A percentile compares a stretch with the other conserved stretches of the same genome.
Evolutionary conservation across 1,140 invertebrate genomes (phyloP).

Genomic region (Doryteuthis pealeii): DNA sequence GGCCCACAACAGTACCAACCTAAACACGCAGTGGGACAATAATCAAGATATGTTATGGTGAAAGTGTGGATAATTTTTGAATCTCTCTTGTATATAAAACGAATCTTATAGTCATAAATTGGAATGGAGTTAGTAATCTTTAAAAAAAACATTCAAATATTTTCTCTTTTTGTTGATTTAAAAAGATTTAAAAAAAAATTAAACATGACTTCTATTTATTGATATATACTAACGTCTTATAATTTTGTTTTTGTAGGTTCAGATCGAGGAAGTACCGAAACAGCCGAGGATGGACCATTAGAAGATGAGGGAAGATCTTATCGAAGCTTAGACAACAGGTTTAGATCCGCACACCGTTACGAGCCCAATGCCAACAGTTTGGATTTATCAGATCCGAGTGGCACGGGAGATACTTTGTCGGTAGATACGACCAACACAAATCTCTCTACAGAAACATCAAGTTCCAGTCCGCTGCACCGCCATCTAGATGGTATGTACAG

Average conservation of each 20-base stretch:
- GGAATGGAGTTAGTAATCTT: too few relatives aligned
- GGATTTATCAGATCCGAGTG: neutral
- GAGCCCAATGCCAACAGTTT: neutral
- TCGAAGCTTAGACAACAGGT: neutral
- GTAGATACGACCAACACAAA: neutral
- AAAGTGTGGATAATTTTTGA: too few relatives aligned
- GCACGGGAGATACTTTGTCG: neutral
- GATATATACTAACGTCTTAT: too few relatives aligned
- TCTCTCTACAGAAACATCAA: neutral
- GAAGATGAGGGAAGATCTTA: neutral
- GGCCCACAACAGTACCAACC: too few relatives aligned
- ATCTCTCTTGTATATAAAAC: too few relatives aligned
- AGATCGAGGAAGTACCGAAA: slow-evolving; percentile 7
- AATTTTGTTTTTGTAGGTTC: neutral
- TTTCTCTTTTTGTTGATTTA: too few relatives aligned
- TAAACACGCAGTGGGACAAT: too few relatives aligned
- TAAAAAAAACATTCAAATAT: too few relatives aligned
- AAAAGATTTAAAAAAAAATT: too few relatives aligned
- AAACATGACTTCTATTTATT: too few relatives aligned
- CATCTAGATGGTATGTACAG: neutral
- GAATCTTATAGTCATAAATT: too few relatives aligned
- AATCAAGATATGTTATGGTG: too few relatives aligned
- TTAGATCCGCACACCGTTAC: neutral
- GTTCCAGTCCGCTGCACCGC: neutral
- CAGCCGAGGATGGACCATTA: neutral